phyloP scores from a whole-genome alignment of 64 coral and sea anemone species.

The Trachythela sp. region DNA sequence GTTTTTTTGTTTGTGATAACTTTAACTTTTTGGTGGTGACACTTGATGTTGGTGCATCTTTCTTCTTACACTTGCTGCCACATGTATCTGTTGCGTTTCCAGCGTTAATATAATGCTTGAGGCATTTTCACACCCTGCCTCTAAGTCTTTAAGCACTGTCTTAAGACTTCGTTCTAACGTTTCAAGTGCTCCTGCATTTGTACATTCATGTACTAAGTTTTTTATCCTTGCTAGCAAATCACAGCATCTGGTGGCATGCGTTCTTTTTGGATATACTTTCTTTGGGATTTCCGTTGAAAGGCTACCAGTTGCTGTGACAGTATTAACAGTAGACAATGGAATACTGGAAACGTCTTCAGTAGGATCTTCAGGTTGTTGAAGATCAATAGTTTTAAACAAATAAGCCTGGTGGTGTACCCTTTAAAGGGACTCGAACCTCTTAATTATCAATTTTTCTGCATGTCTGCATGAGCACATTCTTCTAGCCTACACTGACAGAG shows the following conservation, averaged over 20 bases:
- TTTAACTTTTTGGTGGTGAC: background rate
- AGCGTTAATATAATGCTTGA: background rate
- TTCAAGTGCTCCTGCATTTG: background rate
- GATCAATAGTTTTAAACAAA: background rate
- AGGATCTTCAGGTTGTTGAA: background rate
- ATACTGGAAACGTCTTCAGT: background rate
- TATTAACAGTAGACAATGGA: background rate
- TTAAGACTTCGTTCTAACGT: background rate
- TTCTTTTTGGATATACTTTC: background rate
- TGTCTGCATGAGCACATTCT: too few species aligned
- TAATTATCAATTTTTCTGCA: too few species aligned
- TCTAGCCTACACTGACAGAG: too few species aligned
- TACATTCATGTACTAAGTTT: background rate
- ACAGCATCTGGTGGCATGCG: background rate
- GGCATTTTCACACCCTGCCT: background rate
- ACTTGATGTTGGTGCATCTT: background rate
- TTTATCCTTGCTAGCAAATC: background rate
- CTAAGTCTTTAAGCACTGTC: background rate
- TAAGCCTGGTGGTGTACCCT: too few species aligned
- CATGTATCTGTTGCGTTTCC: background rate
- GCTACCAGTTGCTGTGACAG: background rate
- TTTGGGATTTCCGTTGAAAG: too few species aligned
- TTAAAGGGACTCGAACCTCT: too few species aligned
- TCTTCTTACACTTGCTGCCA: background rate
- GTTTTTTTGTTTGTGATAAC: background rate